Base-by-base conservation (phyloP, 2,888 invertebrate genomes). In the Sesia bembeciformis region DNA sequence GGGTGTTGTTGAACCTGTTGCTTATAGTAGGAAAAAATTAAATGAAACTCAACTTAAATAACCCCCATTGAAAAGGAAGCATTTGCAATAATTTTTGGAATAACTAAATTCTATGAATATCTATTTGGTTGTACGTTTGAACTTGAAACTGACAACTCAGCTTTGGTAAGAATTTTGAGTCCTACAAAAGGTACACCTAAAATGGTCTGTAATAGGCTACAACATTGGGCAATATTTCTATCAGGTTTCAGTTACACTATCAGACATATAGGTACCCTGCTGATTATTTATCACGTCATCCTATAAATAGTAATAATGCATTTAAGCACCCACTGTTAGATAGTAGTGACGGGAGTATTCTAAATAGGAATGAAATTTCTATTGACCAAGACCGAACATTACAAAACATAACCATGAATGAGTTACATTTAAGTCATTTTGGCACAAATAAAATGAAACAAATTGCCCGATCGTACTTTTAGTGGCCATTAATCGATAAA, bases 161-260 rank as follows among this genome's bases (percentile, higher is more conserved):
- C 66, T 3, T 49, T 67, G 39, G 59, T 58, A 0, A 56, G 65
- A 57, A 73, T 75, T 53, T 72, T 74, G 58, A 62, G 64, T 3
- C 67, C 67, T 0, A 66, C 58, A 6, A 70, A 70, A 56, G 56
- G 65, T 5, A 68, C 70, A 7, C 70, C 72, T 51, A 60, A 64
- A 54, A 68, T 73, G 66, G 67, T 72, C 5, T 70, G 72, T 0
- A 71, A 66, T 52, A 8, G 63, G 8, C 8, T 63, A 5, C 65
- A 66, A 43, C 62, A 66, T 51, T 66, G 60, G 53, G 58, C 62
- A 3, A 64, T 63, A n/a, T 66, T 65, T 53, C 52, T 66, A 3
- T 61, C 61, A 41, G 58, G 53, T 40, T 62, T 60, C 52, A 53
- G 51, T 3, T 62, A 63, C 51, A 57, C 51, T 52, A 54, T 65